phyloP scores from a whole-genome alignment of 2,888 invertebrate genomes.

The Drosophila tanythrix region DNA sequence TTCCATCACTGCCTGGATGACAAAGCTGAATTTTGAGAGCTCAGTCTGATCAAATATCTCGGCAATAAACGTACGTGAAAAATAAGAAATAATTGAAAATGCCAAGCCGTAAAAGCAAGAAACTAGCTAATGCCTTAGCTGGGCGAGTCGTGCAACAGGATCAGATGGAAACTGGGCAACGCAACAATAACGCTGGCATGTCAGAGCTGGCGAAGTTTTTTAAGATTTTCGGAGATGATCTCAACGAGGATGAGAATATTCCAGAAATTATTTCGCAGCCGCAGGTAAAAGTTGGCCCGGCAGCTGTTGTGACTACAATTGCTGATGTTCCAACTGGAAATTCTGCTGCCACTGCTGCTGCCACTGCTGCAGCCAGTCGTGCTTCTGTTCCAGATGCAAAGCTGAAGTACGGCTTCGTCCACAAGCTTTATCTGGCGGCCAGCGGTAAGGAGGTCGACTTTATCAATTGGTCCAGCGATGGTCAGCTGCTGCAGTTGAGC shows the following conservation, averaged over 20 bases:
- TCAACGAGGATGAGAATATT: neutral
- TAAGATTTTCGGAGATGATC: neutral
- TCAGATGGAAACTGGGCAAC: neutral
- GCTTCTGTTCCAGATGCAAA: neutral
- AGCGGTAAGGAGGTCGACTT: slow-evolving; percentile 9
- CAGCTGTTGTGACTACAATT: neutral
- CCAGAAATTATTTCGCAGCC: neutral
- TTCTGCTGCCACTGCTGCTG: neutral
- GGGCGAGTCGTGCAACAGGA: neutral
- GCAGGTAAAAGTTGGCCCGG: accelerated
- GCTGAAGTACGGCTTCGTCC: slow-evolving; percentile 30
- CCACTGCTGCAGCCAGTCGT: neutral
- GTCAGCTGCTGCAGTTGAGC: slow-evolving; percentile 37
- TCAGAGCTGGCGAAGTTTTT: neutral
- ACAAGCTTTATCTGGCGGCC: slow-evolving; percentile 49
- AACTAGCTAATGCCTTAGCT: neutral
- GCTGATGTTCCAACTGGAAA: neutral
- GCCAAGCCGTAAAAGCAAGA: neutral
- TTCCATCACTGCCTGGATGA: neutral
- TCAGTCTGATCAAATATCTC: neutral
- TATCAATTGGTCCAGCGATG: slow-evolving; percentile 50
- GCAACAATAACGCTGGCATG: neutral
- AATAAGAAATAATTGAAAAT: neutral
- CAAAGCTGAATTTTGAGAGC: neutral
- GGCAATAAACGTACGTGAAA: neutral